Evolutionary conservation across 2,888 invertebrate species (phyloP).

Genomic region (Noctua comes): DNA sequence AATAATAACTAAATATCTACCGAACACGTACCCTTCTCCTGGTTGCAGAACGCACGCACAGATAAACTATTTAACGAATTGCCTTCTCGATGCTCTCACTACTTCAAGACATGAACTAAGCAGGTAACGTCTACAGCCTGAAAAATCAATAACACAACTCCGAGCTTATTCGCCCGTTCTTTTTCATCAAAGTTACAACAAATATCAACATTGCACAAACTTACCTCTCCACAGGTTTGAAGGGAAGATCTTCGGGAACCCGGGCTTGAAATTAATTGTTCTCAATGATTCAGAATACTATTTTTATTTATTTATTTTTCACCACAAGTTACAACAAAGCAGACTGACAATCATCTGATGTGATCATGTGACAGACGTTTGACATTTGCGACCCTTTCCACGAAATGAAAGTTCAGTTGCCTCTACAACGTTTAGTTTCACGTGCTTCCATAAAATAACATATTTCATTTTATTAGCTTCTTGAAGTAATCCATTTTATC

Average conservation of each 20-base stretch:
- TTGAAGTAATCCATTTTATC: not conserved
- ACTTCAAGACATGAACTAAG: conserved; percentile 51
- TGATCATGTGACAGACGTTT: conserved; percentile 68
- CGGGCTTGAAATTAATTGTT: conserved; percentile 54
- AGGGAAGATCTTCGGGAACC: conserved; percentile 60
- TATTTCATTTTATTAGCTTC: not conserved
- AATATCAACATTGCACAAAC: conserved; percentile 61
- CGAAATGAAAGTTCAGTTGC: conserved; percentile 31
- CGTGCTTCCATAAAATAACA: not conserved
- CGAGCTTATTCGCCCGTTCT: conserved; percentile 60
- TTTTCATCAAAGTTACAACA: conserved; percentile 61
- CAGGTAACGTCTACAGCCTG: conserved; percentile 65
- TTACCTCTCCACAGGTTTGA: conserved; percentile 73
- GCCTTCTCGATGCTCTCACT: conserved; percentile 34
- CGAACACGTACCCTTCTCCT: conserved; percentile 34
- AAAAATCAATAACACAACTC: conserved; percentile 77
- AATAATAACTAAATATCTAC: conserved; percentile 42
- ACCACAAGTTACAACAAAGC: conserved; percentile 72
- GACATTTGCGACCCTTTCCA: conserved; percentile 63
- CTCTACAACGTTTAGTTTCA: conserved; percentile 31
- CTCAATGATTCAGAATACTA: conserved; percentile 68
- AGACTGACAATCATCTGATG: conserved; percentile 71
- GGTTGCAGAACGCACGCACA: conserved; percentile 15
- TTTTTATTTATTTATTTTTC: conserved; percentile 78
- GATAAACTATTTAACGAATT: conserved; percentile 22